These are phyloP conservation scores for Caradrina clavipalpis DNA, from an alignment of 2,888 invertebrate genomes.

Conservation along the genomic window DNA sequence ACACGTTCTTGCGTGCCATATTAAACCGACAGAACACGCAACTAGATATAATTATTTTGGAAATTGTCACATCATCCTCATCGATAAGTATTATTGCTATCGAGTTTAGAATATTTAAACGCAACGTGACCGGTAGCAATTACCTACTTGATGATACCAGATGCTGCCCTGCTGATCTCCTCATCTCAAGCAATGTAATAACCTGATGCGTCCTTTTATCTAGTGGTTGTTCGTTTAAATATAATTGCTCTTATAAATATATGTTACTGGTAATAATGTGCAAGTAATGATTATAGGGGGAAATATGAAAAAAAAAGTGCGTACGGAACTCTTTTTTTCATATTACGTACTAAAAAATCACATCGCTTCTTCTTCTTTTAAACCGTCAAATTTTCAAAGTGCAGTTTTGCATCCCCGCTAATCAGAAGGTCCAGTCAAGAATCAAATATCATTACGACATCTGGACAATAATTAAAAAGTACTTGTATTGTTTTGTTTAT, in stretches of 20 bases:
- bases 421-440: too few species aligned
- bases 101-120: conserved; percentile 23
- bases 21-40: conserved; percentile 18
- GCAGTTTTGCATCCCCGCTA: too few species aligned
- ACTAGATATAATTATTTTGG: conserved; percentile 33
- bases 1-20: conserved; percentile 4
- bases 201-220: conserved; percentile 13
- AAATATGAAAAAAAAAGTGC: too few species aligned
- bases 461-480: too few species aligned
- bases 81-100: conserved; percentile 22
- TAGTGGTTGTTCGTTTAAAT: background rate
- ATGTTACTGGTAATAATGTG: background rate
- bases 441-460: too few species aligned
- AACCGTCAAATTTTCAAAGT: too few species aligned
- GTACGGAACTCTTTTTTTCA: too few species aligned
- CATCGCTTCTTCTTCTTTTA: too few species aligned
- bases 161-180: conserved; percentile 15
- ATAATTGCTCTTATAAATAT: conserved; percentile 1
- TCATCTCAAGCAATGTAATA: conserved; percentile 34
- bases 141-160: conserved; percentile 4
- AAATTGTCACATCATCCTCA: conserved; percentile 30
- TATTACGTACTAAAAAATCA: too few species aligned
- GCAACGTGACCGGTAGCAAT: conserved; percentile 39
- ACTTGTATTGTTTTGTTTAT: too few species aligned
- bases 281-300: background rate